A percentile compares a stretch with the other conserved stretches of the same genome.
phyloP scores from a whole-genome alignment of 2,888 invertebrate genomes.

The Orgyia antiqua region DNA sequence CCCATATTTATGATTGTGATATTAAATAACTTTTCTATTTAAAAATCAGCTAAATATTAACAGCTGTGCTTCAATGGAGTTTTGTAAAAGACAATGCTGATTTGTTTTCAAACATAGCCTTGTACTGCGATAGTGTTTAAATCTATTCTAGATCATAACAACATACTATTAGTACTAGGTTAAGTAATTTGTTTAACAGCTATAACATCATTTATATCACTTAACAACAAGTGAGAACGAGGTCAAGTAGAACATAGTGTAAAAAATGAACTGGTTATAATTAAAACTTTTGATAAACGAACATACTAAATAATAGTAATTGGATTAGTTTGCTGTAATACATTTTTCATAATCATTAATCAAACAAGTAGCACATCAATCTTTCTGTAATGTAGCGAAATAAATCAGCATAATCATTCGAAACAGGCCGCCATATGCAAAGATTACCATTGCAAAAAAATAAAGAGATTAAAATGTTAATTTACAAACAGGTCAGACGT shows the following conservation, averaged over 20 bases:
- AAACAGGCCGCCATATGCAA: neutral
- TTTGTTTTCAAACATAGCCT: no score
- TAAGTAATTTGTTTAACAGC: no score
- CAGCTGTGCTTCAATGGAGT: no score
- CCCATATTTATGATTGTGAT: no score
- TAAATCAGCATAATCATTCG: neutral
- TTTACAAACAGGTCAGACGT: conserved; percentile 15
- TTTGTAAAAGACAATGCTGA: no score
- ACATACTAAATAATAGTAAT: neutral
- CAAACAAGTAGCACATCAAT: neutral
- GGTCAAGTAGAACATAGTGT: neutral
- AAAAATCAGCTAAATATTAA: no score
- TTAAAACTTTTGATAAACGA: neutral
- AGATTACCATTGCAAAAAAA: conserved; percentile 8
- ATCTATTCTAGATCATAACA: no score
- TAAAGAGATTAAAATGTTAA: conserved; percentile 18
- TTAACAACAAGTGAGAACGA: neutral
- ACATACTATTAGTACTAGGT: no score
- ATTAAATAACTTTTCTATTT: no score
- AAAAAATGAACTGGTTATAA: neutral
- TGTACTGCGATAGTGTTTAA: no score
- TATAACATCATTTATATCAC: no score
- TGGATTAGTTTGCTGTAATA: neutral
- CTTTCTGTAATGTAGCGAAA: no score
- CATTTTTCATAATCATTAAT: neutral